Conservation (phyloP, 2,888 invertebrate species). For the Helicoverpa assulta region DNA sequence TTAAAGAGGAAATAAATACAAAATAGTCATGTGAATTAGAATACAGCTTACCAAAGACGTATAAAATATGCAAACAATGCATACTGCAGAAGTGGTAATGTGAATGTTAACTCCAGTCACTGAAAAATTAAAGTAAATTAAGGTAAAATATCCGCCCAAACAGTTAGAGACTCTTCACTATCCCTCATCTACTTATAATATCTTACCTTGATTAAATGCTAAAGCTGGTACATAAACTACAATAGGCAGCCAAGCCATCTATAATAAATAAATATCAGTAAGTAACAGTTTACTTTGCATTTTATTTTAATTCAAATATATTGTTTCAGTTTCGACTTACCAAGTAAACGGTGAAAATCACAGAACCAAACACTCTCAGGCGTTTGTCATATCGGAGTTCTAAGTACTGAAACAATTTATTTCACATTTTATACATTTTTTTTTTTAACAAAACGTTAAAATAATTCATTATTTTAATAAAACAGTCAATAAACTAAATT, state of each 20-base stretch:
- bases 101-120: slow-evolving; percentile 95
- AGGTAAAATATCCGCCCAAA: background rate
- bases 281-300: background rate
- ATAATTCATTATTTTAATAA: too few relatives aligned
- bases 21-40: too few relatives aligned
- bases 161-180: background rate
- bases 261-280: slow-evolving; percentile 2
- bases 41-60: slow-evolving; percentile 92
- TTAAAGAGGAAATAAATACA: too few relatives aligned
- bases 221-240: slow-evolving; percentile 93
- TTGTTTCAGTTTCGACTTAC: slow-evolving; percentile 81
- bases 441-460: too few relatives aligned
- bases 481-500: too few relatives aligned
- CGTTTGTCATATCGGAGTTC: slow-evolving; percentile 92
- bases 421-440: background rate
- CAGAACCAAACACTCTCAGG: slow-evolving; percentile 92
- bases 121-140: slow-evolving; percentile 73
- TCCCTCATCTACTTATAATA: too few relatives aligned
- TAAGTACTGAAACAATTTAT: slow-evolving; percentile 87
- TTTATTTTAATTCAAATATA: background rate
- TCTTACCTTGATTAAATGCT: slow-evolving; percentile 92
- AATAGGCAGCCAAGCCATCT: slow-evolving; percentile 93
- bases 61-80: slow-evolving; percentile 94
- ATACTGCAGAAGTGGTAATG: slow-evolving; percentile 93
- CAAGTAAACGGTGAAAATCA: slow-evolving; percentile 91